Base-by-base conservation (phyloP, 2,113 vertebrate species). In the Ovis canadensis region DNA sequence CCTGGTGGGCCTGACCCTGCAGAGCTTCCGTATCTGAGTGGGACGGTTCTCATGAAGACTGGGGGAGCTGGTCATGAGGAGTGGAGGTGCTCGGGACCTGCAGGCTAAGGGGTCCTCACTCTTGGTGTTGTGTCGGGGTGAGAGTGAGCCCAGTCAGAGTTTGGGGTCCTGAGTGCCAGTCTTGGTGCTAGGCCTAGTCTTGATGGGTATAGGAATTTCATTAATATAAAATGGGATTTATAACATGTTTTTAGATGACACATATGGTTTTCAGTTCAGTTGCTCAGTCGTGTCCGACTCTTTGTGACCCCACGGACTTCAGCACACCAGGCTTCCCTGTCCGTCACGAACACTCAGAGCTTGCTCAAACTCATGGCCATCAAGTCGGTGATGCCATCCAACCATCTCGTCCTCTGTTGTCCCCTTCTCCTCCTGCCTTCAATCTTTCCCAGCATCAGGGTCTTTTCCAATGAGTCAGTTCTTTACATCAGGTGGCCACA, bases 81-180 rank as follows among this genome's bases (percentile, higher is more conserved):
- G n/a, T 36, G 54, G 40, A 52, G 13, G 31, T 12, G 78, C 11
- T 5, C 7, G 1, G n/a, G 67, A 25, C 12, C 14, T 6, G 0
- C 5, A 8, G 7, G 11, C 62, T 12, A 19, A 43, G 40, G 23
- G 43, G 3, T 50, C 36, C 48, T 29, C 4, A 3, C 23, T 62
- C 6, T 29, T 14, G n/a, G 48, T 29, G 12, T 14, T 11, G 13
- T n/a, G 25, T 25, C 0, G 29, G 23, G 11, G 7, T 21, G 23
- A 64, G 29, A 13, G 14, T 11, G 17, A 86, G 29, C 10, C 21
- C 21, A 15, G 14, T 19, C 52, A 15, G 6, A 10, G 0, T 59
- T 33, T 15, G 16, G 40, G 6, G 1, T 9, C 40, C 21, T 10
- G 3, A 71, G 45, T 60, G 14, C 6, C 13, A 40, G 0, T 43